Base-by-base conservation (phyloP, 1,140 invertebrate genomes). In the Berghia stephanieae region DNA sequence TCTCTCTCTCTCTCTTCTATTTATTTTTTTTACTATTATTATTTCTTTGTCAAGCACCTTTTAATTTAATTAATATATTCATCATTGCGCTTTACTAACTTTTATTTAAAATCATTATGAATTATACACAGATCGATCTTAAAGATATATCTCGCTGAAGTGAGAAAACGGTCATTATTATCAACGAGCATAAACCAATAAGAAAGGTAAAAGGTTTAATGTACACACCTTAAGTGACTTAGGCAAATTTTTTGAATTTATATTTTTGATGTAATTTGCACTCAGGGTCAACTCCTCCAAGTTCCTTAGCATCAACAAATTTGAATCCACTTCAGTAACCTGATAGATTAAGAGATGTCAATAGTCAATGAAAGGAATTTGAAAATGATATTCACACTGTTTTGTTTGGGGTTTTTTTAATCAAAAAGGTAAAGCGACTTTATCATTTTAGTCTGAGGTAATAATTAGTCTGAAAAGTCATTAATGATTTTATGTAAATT, bases 261-360 rank as follows among this genome's bases (percentile, higher is more conserved):
- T 81, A 31, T 66, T 79, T 34, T 77, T 77, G 34, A 89, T 83
- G 40, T 75, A 77, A 72, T 89, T 89, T 31, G 86, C 86, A 80
- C 84, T 87, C n/a, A 89, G 79, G 44, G 84, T 86, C 18, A 89
- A 67, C 60, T 89, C 86, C 77, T 85, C 83, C 8, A 89, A 69
- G 67, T 87, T 86, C 68, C 75, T 76, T 42, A 88, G 86, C 66
- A 83, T 82, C 31, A 89, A 63, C 42, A 89, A 76, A 43, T 83
- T 63, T 38, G 78, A 74, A 79, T 89, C 86, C 16, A 89, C 81
- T 73, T 87, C 85, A 69, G 82, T 84, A 10, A 89, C 84, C 87
- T 88, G 70, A 13, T 73, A 80, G 71, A 63, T 31, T 49, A 68
- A 77, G 24, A 67, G 27, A 3, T 46, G 24, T 10, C 31, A 24